A percentile compares a stretch with the other conserved stretches of the same genome.
phyloP scores from a whole-genome alignment of 2,113 vertebrate species.

The Pipra filicauda region DNA sequence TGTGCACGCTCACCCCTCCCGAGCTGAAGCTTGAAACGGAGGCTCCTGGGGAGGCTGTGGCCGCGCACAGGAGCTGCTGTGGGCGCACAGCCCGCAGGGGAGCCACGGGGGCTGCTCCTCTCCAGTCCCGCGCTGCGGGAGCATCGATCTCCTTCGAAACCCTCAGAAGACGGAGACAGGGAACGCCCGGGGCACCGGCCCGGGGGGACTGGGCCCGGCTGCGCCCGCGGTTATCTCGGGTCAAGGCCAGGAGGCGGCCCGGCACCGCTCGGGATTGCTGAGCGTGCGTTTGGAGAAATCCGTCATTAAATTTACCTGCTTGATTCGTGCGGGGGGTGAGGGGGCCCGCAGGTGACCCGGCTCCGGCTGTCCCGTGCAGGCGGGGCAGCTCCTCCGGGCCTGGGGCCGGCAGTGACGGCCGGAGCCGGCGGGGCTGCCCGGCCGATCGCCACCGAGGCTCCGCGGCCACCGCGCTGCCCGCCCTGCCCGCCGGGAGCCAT shows the following conservation, averaged over 20 bases:
- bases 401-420: neutral
- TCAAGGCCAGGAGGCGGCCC: neutral
- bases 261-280: neutral
- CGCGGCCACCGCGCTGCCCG: neutral
- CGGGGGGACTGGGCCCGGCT: neutral
- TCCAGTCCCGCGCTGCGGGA: neutral
- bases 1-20: neutral
- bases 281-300: neutral
- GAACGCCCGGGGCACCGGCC: neutral
- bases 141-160: accelerated
- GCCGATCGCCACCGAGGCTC: neutral
- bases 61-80: neutral
- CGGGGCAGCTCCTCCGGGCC: neutral
- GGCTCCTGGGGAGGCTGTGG: neutral
- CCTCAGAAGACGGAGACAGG: neutral
- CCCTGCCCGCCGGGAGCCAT: neutral
- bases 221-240: neutral
- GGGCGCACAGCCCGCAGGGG: accelerated
- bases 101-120: neutral
- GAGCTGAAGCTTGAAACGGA: neutral
- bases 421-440: neutral
- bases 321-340: neutral
- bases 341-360: neutral
- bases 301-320: neutral
- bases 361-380: neutral